These are phyloP conservation scores for Anastatus disparis DNA, from an alignment of 1,140 invertebrate genomes.

Conservation along the genomic window DNA sequence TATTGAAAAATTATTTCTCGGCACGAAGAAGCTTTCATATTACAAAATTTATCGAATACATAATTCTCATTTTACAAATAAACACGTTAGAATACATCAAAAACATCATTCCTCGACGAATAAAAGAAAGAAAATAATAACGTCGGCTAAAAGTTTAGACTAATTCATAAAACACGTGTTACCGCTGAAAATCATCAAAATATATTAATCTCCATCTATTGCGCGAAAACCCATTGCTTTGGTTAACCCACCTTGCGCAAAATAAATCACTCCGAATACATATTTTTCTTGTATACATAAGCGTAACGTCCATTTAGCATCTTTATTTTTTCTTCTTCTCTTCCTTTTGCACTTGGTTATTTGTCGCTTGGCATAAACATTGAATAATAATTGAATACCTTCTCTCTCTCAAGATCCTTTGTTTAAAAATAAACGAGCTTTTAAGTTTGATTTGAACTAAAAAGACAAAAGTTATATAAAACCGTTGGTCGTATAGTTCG, in stretches of 20 bases:
- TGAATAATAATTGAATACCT: slow-evolving; percentile 37
- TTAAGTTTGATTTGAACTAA: not conserved
- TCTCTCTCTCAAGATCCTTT: not conserved
- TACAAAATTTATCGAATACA: no score
- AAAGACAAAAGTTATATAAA: not conserved
- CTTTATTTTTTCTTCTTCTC: not conserved
- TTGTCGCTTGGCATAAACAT: slow-evolving; percentile 5
- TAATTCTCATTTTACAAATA: no score
- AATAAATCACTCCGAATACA: slow-evolving; percentile 19
- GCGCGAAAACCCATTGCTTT: slow-evolving; percentile 9
- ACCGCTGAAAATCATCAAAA: slow-evolving; percentile 1
- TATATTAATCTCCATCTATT: slow-evolving; percentile 6
- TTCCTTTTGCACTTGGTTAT: not conserved
- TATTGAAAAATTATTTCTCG: no score
- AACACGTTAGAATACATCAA: no score
- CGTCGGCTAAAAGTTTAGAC: not conserved
- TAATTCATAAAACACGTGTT: slow-evolving; percentile 25
- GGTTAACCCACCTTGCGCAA: slow-evolving; percentile 18
- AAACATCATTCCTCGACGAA: no score
- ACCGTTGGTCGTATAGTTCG: no score
- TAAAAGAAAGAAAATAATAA: not conserved
- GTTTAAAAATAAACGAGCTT: slow-evolving; percentile 35
- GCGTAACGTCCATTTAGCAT: not conserved
- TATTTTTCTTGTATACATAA: slow-evolving; percentile 11
- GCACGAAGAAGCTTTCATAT: not conserved